Evolutionary conservation across 1,140 invertebrate species (phyloP), one percentile per base, ranked within the genome.

Genomic region (Cyclargus thomasi): DNA sequence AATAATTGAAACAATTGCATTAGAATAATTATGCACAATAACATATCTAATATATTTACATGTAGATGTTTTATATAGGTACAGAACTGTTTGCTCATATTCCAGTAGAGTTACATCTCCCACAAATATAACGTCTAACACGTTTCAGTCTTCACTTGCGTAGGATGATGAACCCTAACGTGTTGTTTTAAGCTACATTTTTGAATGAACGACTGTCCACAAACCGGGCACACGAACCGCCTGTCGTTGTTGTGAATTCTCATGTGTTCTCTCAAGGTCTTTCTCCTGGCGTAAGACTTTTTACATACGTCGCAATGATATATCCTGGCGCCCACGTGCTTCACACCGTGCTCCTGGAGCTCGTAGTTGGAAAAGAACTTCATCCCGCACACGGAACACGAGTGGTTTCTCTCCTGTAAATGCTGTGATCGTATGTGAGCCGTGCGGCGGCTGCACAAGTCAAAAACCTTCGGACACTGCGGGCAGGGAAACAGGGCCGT

Each of bases 181-280:
- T 90, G 87, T 29, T 85, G 80, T 70, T 76, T 90, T 16, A 82
- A 80, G 67, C 79, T 90, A 79, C 75, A 88, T 66, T 82, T 90
- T 73, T 75, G 88, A 47, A 91, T 82, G 36, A 92, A 84, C 17
- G 87, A 82, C 64, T 90, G 91, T 0, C 91, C 90, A 68, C 91
- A 92, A 1, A 90, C 69, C 0, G 78, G 74, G 57, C 91, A 92
- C 1, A 83, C 76, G 22, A 85, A 84, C 55, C 80, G 62, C 63
- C 82, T 83, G 80, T 80, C 92, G 81, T 71, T 91, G 74, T 70
- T 91, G 73, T 91, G 90, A 55, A 90, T 90, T 36, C 82, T 74
- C 76, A 92, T 91, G 69, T 93, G 93, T 17, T 91, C 91, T 18
- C 91, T 80, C 6, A 93, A 64, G 0, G 91, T 92, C 62, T 91